A percentile compares a stretch with the other conserved stretches of the same genome.
Conservation (phyloP, 2,888 invertebrate genomes). For the Chydorus sphaericus region DNA sequence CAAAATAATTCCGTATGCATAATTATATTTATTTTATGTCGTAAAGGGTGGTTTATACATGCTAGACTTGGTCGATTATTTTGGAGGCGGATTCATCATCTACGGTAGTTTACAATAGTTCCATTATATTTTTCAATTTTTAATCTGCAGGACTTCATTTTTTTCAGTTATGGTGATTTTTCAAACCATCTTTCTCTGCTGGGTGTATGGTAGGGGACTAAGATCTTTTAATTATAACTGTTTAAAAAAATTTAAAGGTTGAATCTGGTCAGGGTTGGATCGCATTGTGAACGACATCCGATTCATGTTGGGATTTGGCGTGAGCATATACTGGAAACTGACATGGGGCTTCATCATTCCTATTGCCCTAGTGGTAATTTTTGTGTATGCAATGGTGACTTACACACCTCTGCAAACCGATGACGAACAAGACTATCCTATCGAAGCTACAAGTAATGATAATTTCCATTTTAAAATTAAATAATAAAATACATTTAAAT, state of each 20-base stretch:
- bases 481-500: neutral
- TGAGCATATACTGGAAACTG: conserved; percentile 29
- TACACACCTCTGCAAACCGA: conserved; percentile 42
- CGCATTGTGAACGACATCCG: conserved; percentile 57
- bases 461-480: neutral
- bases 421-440: neutral
- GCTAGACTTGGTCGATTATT: conserved; percentile 42
- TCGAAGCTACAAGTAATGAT: neutral
- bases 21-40: neutral
- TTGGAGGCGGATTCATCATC: conserved; percentile 43
- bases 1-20: neutral
- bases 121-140: neutral
- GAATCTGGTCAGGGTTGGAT: conserved; percentile 38
- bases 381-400: conserved; percentile 30
- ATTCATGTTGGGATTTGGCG: conserved; percentile 49
- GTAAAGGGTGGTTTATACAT: conserved; percentile 44
- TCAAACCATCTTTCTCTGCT: conserved; percentile 39
- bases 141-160: neutral
- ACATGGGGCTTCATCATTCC: conserved; percentile 32
- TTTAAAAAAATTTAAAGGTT: conserved; percentile 8
- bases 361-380: conserved; percentile 23
- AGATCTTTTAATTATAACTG: neutral
- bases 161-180: conserved; percentile 42
- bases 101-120: conserved; percentile 25
- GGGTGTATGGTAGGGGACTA: conserved; percentile 40